These are phyloP conservation scores for Timema podura DNA, from an alignment of 2,888 invertebrate genomes.

Conservation along the genomic window DNA sequence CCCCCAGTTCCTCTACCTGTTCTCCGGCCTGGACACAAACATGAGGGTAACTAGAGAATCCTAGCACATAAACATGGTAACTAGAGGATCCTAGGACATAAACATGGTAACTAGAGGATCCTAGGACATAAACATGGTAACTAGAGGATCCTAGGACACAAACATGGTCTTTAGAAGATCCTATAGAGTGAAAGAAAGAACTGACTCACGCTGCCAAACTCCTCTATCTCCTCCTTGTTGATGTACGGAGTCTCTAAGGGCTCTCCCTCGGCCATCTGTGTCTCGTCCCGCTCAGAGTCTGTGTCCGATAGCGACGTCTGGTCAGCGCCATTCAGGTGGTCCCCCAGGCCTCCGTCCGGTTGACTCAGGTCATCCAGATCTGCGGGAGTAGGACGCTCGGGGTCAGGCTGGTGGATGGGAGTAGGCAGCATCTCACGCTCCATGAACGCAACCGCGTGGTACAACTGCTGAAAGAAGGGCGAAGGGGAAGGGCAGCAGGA, in stretches of 20 bases:
- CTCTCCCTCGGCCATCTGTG: slow-evolving; percentile 44
- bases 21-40: slow-evolving; percentile 63
- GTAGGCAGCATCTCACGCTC: slow-evolving; percentile 35
- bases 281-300: slow-evolving; percentile 59
- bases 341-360: slow-evolving; percentile 56
- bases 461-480: slow-evolving; percentile 52
- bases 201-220: slow-evolving; percentile 53
- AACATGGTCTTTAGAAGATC: too few species aligned
- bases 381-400: slow-evolving; percentile 43
- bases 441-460: slow-evolving; percentile 43
- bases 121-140: too few species aligned
- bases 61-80: too few species aligned
- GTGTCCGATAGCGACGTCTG: slow-evolving; percentile 48
- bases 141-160: too few species aligned
- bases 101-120: too few species aligned
- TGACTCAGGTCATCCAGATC: slow-evolving; percentile 70
- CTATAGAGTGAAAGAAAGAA: slow-evolving; percentile 18
- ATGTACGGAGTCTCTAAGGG: slow-evolving; percentile 58
- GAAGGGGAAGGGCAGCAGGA: slow-evolving; percentile 46
- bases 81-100: too few species aligned
- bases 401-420: slow-evolving; percentile 21
- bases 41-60: background rate
- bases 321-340: slow-evolving; percentile 47
- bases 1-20: slow-evolving; percentile 86
- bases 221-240: slow-evolving; percentile 53